Evolutionary conservation across 64 coral and sea anemone species (phyloP).

Genomic region (Astreopora myriophthalma): DNA sequence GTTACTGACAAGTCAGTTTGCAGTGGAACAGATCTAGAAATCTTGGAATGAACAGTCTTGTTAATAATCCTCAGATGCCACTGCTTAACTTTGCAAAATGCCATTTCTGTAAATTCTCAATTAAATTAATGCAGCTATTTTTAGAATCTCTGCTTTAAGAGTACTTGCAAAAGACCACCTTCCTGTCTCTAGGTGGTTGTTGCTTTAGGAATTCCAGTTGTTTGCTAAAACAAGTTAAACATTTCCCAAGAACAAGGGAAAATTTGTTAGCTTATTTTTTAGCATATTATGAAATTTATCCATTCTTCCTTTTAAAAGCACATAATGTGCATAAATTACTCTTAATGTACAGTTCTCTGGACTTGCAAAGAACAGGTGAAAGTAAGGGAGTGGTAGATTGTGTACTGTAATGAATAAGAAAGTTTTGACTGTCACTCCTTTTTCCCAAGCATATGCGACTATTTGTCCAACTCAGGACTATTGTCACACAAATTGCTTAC

Average conservation of each 20-base stretch:
- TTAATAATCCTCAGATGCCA: neutral
- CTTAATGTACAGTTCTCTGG: no score
- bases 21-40: neutral
- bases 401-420: no score
- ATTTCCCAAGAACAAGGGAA: neutral
- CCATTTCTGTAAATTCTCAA: neutral
- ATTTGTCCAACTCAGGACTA: no score
- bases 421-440: no score
- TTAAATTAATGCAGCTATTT: neutral
- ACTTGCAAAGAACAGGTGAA: no score
- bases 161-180: neutral
- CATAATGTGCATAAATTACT: no score
- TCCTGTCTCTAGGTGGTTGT: neutral
- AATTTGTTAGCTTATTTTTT: no score
- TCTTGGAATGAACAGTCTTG: neutral
- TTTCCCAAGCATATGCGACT: no score
- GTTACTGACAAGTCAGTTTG: neutral
- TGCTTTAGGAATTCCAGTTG: neutral
- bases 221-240: neutral
- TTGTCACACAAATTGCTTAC: no score
- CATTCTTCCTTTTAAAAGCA: no score
- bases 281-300: no score
- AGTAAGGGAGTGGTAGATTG: no score
- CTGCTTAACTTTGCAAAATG: neutral
- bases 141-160: neutral